Base-by-base conservation (phyloP, 2,888 invertebrate species). In the Eupelmus urozonus region DNA sequence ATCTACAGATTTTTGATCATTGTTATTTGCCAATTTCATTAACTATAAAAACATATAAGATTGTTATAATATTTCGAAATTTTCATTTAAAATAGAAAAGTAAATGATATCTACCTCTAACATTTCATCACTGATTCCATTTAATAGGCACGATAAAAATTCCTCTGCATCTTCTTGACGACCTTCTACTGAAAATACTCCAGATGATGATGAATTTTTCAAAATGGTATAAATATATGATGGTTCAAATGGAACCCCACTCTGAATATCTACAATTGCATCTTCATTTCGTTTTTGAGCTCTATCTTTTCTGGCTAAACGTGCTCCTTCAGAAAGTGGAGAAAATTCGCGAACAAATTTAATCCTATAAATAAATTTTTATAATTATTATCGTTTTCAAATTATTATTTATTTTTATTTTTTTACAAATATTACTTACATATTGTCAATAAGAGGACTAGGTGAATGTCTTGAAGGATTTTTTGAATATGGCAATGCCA, bases 81-180 rank as follows among this genome's bases (percentile, higher is more conserved):
- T 45, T 16, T 5, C 9, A 34, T 34, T 20, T 59, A 45, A 49
- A 40, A 59, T 55, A 55, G 2, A 67, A 69, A 42, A 53, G 20
- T n/a, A 42, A 18, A 4, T 59, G 25, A 20, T 78, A 77, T 89
- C 87, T 85, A 96, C 95, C 92, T 97, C 96, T 1, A 97, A 92
- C 97, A 98, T 98, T 91, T 99, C 98, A 90, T 98, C 98, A 87
- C 98, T 98, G 74, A 98, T 93, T 29, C 96, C 96, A 90, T 98
- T 98, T 27, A 99, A 92, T 80, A 98, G 92, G 88, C 96, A 97
- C 7, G 97, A 96, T 1, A 98, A 92, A 90, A 98, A 98, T 89
- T 99, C 98, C 90, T 99, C 98, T 0, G 98, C 98, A 90, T 99
- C 98, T 88, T 98, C 98, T 90, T 98, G 98, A 23, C 96, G 92